Conservation (phyloP, 2,888 invertebrate species). For the Dryobotodes eremita region DNA sequence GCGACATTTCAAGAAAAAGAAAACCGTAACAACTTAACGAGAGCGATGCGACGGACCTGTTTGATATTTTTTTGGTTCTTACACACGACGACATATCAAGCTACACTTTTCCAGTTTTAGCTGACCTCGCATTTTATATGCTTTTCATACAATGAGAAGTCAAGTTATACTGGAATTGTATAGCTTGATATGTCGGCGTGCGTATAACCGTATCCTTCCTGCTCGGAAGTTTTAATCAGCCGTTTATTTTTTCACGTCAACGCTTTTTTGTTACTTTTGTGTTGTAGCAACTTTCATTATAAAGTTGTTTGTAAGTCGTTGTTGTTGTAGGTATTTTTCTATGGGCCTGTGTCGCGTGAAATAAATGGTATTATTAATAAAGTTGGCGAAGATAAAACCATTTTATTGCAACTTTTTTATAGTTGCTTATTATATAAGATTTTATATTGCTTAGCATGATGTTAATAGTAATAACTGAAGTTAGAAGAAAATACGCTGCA, state of each 20-base stretch:
- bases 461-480: not conserved
- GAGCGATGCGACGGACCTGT: not conserved
- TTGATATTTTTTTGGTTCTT: slow-evolving; percentile 30
- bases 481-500: not conserved
- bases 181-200: no score
- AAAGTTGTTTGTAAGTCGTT: not conserved
- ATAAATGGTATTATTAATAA: not conserved
- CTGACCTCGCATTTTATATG: no score
- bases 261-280: slow-evolving; percentile 13
- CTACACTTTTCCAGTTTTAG: no score
- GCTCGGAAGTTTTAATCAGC: slow-evolving; percentile 49
- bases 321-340: no score
- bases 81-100: no score
- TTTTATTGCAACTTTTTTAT: not conserved
- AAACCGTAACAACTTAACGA: not conserved
- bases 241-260: slow-evolving; percentile 25
- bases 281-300: not conserved
- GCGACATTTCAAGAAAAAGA: slow-evolving; percentile 2
- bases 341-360: no score
- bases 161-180: no score
- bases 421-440: not conserved
- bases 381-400: not conserved
- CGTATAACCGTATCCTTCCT: slow-evolving; percentile 1
- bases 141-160: no score
- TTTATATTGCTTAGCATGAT: not conserved